Conservation (phyloP, 2,113 vertebrate species). For the Hypanus sabinus region DNA sequence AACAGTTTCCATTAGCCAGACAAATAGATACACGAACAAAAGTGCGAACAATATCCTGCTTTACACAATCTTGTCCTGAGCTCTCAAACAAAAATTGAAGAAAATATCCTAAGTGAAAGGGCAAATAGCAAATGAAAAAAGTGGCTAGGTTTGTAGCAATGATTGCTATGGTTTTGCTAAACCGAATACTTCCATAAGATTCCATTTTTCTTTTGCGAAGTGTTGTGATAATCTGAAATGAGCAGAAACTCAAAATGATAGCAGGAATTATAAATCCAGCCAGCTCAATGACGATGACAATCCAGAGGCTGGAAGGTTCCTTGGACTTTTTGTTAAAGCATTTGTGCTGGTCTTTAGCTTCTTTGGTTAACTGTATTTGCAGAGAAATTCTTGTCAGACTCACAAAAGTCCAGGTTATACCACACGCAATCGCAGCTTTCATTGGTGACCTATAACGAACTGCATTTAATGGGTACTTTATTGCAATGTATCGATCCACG, state of each 20-base stretch:
- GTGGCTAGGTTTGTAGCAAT: neutral
- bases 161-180: neutral
- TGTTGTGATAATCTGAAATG: neutral
- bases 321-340: neutral
- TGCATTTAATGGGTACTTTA: neutral
- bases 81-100: neutral
- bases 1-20: neutral
- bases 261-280: neutral
- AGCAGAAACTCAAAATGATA: neutral
- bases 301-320: neutral
- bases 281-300: neutral
- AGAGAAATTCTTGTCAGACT: neutral
- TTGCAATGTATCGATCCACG: slow-evolving; percentile 4
- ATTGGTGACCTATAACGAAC: neutral
- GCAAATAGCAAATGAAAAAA: neutral
- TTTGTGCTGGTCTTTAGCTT: too few species aligned
- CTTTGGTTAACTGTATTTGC: too few species aligned
- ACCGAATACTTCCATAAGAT: too few species aligned
- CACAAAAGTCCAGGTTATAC: neutral
- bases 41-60: neutral
- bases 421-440: neutral
- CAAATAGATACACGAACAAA: neutral
- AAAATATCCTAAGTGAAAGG: neutral
- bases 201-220: slow-evolving; percentile 33
- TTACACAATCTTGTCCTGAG: neutral